Conservation (phyloP, 1,140 invertebrate species). For the Papilio helenus region DNA sequence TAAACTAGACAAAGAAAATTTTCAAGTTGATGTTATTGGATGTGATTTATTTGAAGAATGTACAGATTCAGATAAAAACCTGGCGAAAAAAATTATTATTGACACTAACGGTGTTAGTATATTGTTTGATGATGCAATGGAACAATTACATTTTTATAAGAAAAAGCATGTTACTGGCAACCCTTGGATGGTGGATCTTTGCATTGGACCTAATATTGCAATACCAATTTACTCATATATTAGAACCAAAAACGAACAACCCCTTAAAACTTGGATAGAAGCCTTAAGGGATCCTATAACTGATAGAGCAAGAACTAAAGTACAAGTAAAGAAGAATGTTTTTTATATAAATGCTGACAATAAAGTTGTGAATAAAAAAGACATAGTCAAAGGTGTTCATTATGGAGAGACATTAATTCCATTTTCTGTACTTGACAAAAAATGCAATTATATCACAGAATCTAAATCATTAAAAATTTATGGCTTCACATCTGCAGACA, state of each 20-base stretch:
- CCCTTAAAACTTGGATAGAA: constrained; percentile 67
- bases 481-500: constrained; percentile 73
- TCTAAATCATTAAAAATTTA: constrained; percentile 71
- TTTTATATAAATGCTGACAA: constrained; percentile 69
- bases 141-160: constrained; percentile 70
- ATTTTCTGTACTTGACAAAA: constrained; percentile 65
- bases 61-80: constrained; percentile 55
- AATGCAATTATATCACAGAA: constrained; percentile 72
- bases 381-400: constrained; percentile 68
- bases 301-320: constrained; percentile 53
- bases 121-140: constrained; percentile 72
- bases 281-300: constrained; percentile 67
- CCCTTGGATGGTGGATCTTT: constrained; percentile 75
- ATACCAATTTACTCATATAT: constrained; percentile 75
- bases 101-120: constrained; percentile 65
- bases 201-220: constrained; percentile 74
- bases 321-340: constrained; percentile 60
- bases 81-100: constrained; percentile 64
- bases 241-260: constrained; percentile 69
- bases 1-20: constrained; percentile 63
- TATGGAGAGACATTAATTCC: constrained; percentile 77
- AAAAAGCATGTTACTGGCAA: constrained; percentile 62
- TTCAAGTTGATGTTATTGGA: constrained; percentile 75
- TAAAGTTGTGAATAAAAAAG: constrained; percentile 54
- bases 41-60: constrained; percentile 64